Base-by-base conservation (phyloP, 2,888 invertebrate species). In the Anodontia alba region DNA sequence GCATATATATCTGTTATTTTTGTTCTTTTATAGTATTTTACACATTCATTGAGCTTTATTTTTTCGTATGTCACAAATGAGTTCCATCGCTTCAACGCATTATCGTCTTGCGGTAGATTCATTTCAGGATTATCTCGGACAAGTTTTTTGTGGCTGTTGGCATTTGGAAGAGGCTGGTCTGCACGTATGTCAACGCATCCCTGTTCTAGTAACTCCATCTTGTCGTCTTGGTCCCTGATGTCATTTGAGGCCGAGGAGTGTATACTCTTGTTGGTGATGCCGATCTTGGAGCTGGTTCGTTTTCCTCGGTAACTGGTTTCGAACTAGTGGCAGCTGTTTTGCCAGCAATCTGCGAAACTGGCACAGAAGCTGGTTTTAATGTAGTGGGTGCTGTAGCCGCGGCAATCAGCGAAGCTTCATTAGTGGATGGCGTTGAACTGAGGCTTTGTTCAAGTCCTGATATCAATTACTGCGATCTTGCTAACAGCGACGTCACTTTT, bases 241-340 rank as follows among this genome's bases (percentile, higher is more conserved):
- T 57, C 57, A 29, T 23, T 57, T 29, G 57, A 57, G 57, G 29
- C 57, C 57, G 49, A 49, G 49, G 49, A 49, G 49, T 49, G 49
- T 20, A 49, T 15, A 49, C 49, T 49, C 49, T 49, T 20, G 49
- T 49, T 49, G 49, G 49, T 49, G 49, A 49, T 49, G 49, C 5
- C 8, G 49, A 49, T 20, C 49, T 49, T 57, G 57, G 57, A 26
- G 29, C 26, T 7, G 57, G 57, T 20, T 29, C 57, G 26, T 57
- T 26, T 29, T 57, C 29, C 57, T 57, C 57, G 20, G 12, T 10
- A 20, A 49, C 49, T 49, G 49, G 49, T 49, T 10, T 49, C 8
- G 49, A 49, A 49, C 49, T 49, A 20, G 49, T 10, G 49, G 49
- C n/a, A 49, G 49, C 3, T 57, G 57, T 29, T 7, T 29, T 57